A percentile compares a stretch with the other conserved stretches of the same genome.
Evolutionary conservation across 2,113 vertebrate genomes (phyloP).

Genomic region (Ramphastos sulfuratus): DNA sequence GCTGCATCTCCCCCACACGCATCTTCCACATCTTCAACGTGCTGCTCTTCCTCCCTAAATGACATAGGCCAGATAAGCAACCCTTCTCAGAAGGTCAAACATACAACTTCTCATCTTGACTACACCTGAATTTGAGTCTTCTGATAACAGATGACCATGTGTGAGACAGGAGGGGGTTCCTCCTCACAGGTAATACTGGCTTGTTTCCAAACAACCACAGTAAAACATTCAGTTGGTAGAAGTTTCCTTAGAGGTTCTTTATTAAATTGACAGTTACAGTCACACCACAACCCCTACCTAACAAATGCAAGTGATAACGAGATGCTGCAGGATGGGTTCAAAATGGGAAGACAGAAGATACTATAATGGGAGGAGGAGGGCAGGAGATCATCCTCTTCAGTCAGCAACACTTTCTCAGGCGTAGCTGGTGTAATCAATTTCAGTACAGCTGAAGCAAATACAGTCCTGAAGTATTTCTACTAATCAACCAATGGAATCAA

Average conservation of each 20-base stretch:
- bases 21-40: neutral
- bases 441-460: neutral
- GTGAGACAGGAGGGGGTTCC: neutral
- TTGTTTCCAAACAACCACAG: neutral
- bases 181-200: neutral
- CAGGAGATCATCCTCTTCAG: neutral
- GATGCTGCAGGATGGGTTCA: neutral
- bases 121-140: neutral
- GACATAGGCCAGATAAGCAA: neutral
- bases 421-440: neutral
- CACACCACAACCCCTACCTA: neutral
- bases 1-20: neutral
- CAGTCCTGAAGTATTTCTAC: neutral
- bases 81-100: neutral
- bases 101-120: neutral
- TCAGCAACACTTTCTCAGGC: neutral
- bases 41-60: neutral
- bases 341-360: neutral
- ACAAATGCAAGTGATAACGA: neutral
- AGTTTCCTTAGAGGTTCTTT: neutral
- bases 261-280: neutral
- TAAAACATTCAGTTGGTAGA: neutral
- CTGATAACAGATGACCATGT: neutral
- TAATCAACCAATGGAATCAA: neutral
- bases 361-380: neutral